phyloP scores from a whole-genome alignment of 2,888 invertebrate species.

The Lasioglossum pauxillum region DNA sequence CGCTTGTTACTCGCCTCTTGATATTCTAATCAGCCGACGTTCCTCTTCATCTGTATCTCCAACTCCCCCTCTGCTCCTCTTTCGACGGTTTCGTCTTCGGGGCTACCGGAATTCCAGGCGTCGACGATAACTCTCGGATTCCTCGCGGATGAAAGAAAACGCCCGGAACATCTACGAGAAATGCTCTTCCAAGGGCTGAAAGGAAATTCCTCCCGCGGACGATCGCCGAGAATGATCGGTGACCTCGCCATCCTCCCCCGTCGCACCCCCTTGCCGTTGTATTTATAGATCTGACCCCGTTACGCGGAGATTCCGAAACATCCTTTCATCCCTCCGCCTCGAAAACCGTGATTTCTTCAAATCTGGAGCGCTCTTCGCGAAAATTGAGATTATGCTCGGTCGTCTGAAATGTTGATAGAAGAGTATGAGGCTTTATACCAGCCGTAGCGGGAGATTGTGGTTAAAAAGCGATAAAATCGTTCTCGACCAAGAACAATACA shows the following conservation, averaged over 20 bases:
- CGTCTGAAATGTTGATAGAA: neutral
- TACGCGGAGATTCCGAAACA: neutral
- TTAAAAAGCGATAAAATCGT: too few species aligned
- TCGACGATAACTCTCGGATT: conserved; percentile 70
- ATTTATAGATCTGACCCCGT: conserved; percentile 35
- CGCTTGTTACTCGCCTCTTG: conserved; percentile 68
- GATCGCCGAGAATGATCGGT: conserved; percentile 47
- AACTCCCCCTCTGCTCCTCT: neutral
- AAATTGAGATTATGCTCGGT: neutral
- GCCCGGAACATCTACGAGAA: conserved; percentile 61
- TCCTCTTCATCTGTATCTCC: neutral
- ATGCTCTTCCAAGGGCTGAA: conserved; percentile 53
- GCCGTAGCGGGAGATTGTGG: too few species aligned
- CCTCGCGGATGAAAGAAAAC: conserved; percentile 67
- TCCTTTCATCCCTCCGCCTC: neutral
- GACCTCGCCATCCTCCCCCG: conserved; percentile 6
- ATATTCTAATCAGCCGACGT: conserved; percentile 79
- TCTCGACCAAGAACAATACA: too few species aligned
- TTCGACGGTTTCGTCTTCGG: conserved; percentile 4
- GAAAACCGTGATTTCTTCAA: neutral
- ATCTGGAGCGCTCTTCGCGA: neutral
- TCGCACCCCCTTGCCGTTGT: neutral
- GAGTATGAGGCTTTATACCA: neutral
- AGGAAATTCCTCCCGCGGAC: conserved; percentile 58
- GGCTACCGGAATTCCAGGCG: conserved; percentile 64